Base-by-base conservation (phyloP, 2,888 invertebrate species). In the Ennomos fuscantarius region DNA sequence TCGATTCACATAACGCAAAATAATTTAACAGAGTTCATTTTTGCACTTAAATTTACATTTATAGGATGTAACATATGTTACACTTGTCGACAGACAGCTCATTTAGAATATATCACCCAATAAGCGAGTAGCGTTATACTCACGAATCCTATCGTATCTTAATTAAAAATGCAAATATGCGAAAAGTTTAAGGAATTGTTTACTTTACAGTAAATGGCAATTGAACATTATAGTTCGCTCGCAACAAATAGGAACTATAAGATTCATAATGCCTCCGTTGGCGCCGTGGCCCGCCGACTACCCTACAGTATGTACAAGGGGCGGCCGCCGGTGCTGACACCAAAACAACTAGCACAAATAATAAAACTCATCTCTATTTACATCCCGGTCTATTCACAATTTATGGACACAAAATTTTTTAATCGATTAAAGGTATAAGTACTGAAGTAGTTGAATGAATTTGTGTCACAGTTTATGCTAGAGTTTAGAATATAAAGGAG, bases 1-100 rank as follows among this genome's bases (percentile, higher is more conserved):
- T 90, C 89, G 86, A 87, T 90, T 89, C 91, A 91, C 89, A 90
- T 92, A 92, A 92, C 92, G 91, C 92, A 93, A 93, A 93, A 92
- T 93, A 93, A 93, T 93, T 92, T 92, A 93, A 92, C 90, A 87
- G 88, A 89, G 88, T 92, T 87, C 90, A 89, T 89, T 88, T 91
- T 91, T 89, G 89, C 90, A 90, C 89, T 91, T 89, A 89, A 88
- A 92, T 91, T 89, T 92, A 91, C 87, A 91, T 6, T 87, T 90
- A 89, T 87, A 89, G 81, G 84, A 84, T 79, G 89, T 88, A 87
- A 91, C 89, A 76, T 82, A 76, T 81, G 87, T 87, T 87, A 87
- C 87, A 82, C 84, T 81, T 84, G 84, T 86, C 82, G 84, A 84
- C 81, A 84, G 86, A 87, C 86, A 89, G 87, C 82, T 84, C 88